Evolutionary conservation across 2,113 vertebrate species (phyloP).

Genomic region (Scopus umbretta): DNA sequence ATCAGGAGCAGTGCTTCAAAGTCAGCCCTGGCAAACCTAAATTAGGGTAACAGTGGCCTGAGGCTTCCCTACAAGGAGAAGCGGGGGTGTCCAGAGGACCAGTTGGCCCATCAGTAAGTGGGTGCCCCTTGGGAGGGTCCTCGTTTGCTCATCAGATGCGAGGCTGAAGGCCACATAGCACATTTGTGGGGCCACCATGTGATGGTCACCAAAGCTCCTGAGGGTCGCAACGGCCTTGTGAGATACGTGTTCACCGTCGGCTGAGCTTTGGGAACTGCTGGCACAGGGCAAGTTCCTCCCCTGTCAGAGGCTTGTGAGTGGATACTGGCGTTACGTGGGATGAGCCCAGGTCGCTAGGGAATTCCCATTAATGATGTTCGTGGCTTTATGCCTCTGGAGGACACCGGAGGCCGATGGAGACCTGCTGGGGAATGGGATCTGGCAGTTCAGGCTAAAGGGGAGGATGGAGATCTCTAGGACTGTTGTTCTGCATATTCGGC

Average conservation of each 20-base stretch:
- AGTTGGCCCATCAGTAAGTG: not conserved
- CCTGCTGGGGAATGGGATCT: not conserved
- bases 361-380: not conserved
- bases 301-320: not conserved
- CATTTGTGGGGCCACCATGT: not conserved
- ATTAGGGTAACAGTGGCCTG: not conserved
- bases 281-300: not conserved
- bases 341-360: not conserved
- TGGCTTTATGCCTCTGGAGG: not conserved
- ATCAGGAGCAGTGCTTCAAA: not conserved
- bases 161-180: not conserved
- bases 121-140: not conserved
- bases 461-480: not conserved
- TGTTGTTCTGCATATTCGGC: not conserved
- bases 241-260: accelerated
- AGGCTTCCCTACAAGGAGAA: not conserved
- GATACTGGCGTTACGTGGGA: not conserved
- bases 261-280: not conserved
- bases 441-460: not conserved
- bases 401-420: not conserved
- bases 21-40: not conserved
- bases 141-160: not conserved
- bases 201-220: not conserved
- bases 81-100: not conserved
- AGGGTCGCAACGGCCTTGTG: not conserved